phyloP scores from a whole-genome alignment of 2,888 invertebrate species.

The Caenorhabditis sinica region DNA sequence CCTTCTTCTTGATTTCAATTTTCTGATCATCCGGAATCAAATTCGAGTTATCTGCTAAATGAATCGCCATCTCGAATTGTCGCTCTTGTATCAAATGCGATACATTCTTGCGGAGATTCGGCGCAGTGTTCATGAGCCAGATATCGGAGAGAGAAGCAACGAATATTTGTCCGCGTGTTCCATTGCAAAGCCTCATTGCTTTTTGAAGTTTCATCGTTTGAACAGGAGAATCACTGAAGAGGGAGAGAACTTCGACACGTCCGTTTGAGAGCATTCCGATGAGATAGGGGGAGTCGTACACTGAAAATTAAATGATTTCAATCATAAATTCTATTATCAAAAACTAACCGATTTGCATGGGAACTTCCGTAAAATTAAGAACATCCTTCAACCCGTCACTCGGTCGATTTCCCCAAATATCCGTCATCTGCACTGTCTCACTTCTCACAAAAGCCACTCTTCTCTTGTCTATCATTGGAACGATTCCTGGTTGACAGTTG shows the following conservation, averaged over 20 bases:
- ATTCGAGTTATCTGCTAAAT: slow-evolving; percentile 76
- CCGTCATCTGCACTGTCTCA: slow-evolving; percentile 57
- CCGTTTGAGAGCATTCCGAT: slow-evolving; percentile 89
- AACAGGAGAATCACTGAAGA: slow-evolving; percentile 90
- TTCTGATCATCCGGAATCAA: slow-evolving; percentile 74
- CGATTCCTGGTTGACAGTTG: slow-evolving; percentile 55
- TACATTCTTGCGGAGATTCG: slow-evolving; percentile 90
- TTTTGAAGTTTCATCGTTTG: slow-evolving; percentile 89
- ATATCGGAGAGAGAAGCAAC: slow-evolving; percentile 72
- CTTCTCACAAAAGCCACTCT: slow-evolving; percentile 59
- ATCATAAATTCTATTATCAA: background rate
- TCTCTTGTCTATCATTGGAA: slow-evolving; percentile 58
- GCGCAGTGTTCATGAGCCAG: slow-evolving; percentile 91
- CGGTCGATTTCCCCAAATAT: slow-evolving; percentile 47
- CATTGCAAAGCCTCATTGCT: slow-evolving; percentile 66
- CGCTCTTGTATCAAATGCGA: slow-evolving; percentile 91
- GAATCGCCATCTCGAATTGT: slow-evolving; percentile 92
- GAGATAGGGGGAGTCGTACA: slow-evolving; percentile 94
- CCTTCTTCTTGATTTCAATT: slow-evolving; percentile 90
- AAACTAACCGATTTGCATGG: slow-evolving; percentile 54
- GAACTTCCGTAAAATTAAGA: slow-evolving; percentile 57
- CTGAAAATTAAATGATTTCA: slow-evolving; percentile 39
- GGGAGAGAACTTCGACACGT: slow-evolving; percentile 91
- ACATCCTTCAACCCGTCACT: slow-evolving; percentile 36
- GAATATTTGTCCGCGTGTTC: slow-evolving; percentile 76